Evolutionary conservation across 2,797 vertebrate species (phyloP), one percentile per base, ranked within the genome.

Genomic region (Craterocephalus amniculus): DNA sequence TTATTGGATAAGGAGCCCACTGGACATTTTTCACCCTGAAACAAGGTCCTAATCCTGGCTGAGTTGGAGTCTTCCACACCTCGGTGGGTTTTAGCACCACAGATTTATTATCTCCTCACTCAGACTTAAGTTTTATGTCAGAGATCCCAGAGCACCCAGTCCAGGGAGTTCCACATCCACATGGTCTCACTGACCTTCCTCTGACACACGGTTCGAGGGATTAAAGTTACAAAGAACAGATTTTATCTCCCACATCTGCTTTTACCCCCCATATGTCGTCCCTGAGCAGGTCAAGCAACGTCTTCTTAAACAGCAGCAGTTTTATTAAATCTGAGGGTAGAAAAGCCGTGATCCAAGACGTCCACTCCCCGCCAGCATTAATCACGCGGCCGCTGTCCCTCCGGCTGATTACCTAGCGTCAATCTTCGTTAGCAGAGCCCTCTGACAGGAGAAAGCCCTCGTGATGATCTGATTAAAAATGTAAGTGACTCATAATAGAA

Each of bases 401-500:
- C 85, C 58, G 22, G 70, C 87, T 91, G 90, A 91, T 93, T 89
- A 90, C 74, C 73, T 78, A 83, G 87, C 87, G 93, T 94, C 91
- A 91, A 88, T 93, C 92, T 92, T 83, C 67, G 85, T 92, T 90
- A 87, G 82, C 86, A 11, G 52, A 74, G 82, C 69, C 69, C 78
- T 85, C 75, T 70, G 73, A 87, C 78, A 80, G 85, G 81, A 89
- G 87, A 90, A 86, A 86, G 72, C 76, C 87, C 85, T 90, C 80
- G 60, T 86, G 77, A 87, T 88, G 84, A 87, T 87, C 91, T 84
- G 89, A 93, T 93, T 91, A 93, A 91, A 92, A 91, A 91, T 90
- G 78, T 88, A 91, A 94, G 90, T 83, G 90, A 88, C 88, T 92
- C 87, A 85, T 90, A 84, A 92, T 79, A 74, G 73, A 77, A 86